Evolutionary conservation across 1,140 invertebrate species (phyloP), one percentile per base, ranked within the genome.

Genomic region (Macrobrachium nipponense): DNA sequence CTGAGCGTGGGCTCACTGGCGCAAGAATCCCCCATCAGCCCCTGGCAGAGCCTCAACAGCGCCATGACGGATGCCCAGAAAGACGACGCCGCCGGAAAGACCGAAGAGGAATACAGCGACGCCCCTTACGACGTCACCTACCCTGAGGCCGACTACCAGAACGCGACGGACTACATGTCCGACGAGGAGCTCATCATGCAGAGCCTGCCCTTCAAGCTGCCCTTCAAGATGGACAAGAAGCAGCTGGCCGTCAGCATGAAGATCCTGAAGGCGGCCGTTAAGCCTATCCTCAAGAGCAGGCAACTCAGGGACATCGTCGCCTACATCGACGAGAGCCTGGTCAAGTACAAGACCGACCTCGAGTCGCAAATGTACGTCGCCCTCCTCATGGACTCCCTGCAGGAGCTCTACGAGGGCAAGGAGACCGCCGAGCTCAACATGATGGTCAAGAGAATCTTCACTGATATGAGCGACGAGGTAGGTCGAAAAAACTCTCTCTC

Each of bases 201-300:
- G 23, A 73, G 80, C 17, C 58, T 86, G 17, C 83, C 83, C 66
- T 79, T 86, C 61, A 86, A 80, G 44, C 77, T 86, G 15, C 83
- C 83, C 77, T 86, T 86, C 83, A 86, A 80, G 58, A 80, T 86
- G 83, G 83, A 86, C 43, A 86, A 86, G 66, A 86, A 86, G 62
- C 83, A 86, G 44, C 18, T 79, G 12, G 83, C 77, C 10, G 83
- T 86, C 64, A 77, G 64, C 15, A 86, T 86, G 83, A 86, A 86
- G 83, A 64, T 86, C 17, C 62, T 86, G 76, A 86, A 86, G 83
- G 83, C 59, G 66, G 83, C 83, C 14, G 66, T 72, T 15, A 86
- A 86, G 27, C 83, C 83, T 44, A 51, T 86, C 14, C 66, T 86
- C 27, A 86, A 86, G 83, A 86, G 77, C 62, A 86, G 72, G 77